Base-by-base conservation (phyloP, 1,140 invertebrate genomes). In the Eufriesea mexicana region DNA sequence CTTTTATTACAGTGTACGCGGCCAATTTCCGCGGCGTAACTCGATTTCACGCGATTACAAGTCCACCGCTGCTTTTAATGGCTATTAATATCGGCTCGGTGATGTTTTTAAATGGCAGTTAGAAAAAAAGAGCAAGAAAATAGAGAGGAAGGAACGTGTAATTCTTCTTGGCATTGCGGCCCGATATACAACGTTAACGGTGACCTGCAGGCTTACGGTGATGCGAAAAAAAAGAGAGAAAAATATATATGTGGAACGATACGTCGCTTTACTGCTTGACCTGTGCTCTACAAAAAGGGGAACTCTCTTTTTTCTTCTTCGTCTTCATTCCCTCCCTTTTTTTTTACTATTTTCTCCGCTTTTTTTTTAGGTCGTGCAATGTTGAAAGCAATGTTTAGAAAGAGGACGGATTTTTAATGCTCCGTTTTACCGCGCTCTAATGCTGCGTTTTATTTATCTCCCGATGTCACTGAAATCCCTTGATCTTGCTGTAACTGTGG, bases 31-130 rank as follows among this genome's bases (percentile, higher is more conserved):
- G 8, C 25, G n/a, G 72, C 51, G 25, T 57, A 67, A 68, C 25
- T 67, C 55, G 62, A 67, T 76, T 67, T 42, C 68, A 47, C 62
- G 20, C 72, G 25, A 76, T 28, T 57, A 76, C 54, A 76, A 76
- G 79, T 76, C 25, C 45, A 54, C 20, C 51, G 20, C 0, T 35
- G 49, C 42, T 76, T 82, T 82, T 67, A 82, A 82, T 57, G 7
- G 20, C 62, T 55, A 66, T 67, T 57, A 81, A 75, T 81, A 75
- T 66, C 23, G 18, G 8, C 28, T n/a, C 5, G 62, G 12, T 51
- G 55, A 35, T 45, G 59, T 18, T 51, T 47, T 49, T 76, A 76
- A 76, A 76, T 64, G 47, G 59, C 47, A n/a, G 16, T 20, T 16
- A 1, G 12, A 2, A 6, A 16, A 73, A 47, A 45, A 8, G 20